Evolutionary conservation across 1,140 invertebrate genomes (phyloP).

Genomic region (Eueides isabella): DNA sequence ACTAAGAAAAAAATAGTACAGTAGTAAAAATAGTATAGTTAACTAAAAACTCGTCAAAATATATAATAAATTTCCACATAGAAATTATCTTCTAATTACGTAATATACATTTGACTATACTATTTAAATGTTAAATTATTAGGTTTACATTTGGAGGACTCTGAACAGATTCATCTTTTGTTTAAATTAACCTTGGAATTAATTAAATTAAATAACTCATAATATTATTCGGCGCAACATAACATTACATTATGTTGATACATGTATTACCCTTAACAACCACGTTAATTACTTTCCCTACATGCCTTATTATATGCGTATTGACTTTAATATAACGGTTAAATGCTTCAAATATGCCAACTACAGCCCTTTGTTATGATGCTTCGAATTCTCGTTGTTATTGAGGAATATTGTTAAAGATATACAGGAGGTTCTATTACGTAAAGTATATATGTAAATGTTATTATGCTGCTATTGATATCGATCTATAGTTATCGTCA

Average conservation of each 20-base stretch:
- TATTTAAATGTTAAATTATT: background rate
- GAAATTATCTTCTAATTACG: no score
- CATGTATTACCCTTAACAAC: background rate
- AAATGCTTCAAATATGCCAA: slow-evolving; percentile 9
- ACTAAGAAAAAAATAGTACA: no score
- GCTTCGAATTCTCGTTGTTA: background rate
- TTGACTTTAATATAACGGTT: slow-evolving; percentile 2
- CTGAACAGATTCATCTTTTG: background rate
- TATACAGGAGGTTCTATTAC: background rate
- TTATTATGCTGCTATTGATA: no score
- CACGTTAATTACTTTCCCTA: background rate
- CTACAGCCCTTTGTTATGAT: background rate
- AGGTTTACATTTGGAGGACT: background rate
- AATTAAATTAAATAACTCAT: background rate
- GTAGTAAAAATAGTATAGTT: no score
- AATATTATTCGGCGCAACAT: background rate
- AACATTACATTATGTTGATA: background rate
- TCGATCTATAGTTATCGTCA: no score
- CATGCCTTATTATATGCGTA: background rate
- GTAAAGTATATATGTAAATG: background rate
- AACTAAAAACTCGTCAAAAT: no score
- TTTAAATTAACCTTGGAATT: background rate
- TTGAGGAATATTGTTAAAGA: background rate
- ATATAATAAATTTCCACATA: no score
- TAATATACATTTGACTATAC: no score